Conservation (phyloP, 2,797 vertebrate species). For the Echiichthys vipera region DNA sequence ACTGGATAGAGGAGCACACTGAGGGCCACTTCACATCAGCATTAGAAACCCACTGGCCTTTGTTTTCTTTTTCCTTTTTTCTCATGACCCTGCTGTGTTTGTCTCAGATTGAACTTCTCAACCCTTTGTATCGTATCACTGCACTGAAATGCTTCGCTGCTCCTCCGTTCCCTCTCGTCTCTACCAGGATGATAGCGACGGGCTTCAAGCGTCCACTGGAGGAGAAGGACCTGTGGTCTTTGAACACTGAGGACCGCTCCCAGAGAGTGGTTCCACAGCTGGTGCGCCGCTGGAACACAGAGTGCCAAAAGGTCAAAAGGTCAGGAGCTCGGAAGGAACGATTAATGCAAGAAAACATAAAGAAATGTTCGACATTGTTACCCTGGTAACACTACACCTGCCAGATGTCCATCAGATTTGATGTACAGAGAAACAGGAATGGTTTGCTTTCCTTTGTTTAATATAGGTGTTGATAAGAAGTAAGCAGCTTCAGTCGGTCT, state of each 20-base stretch:
- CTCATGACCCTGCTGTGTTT: not conserved
- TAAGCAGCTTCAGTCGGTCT: not conserved
- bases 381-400: not conserved
- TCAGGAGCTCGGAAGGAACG: constrained; percentile 67
- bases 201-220: constrained; percentile 92
- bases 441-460: not conserved
- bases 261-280: constrained; percentile 89
- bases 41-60: not conserved
- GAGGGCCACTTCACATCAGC: not conserved
- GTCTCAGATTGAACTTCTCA: not conserved
- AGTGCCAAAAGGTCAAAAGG: constrained; percentile 90
- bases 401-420: not conserved
- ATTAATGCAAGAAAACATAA: not conserved
- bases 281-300: constrained; percentile 88
- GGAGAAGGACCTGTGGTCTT: constrained; percentile 92
- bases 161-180: not conserved
- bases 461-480: not conserved
- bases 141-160: not conserved
- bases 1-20: not conserved
- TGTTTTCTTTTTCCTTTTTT: not conserved
- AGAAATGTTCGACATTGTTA: not conserved
- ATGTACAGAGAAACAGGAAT: not conserved
- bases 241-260: constrained; percentile 91
- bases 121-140: not conserved
- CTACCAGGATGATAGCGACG: constrained; percentile 87